Evolutionary conservation across 2,113 vertebrate genomes (phyloP), one percentile per base, ranked within the genome.

Genomic region (Arenaria interpres): DNA sequence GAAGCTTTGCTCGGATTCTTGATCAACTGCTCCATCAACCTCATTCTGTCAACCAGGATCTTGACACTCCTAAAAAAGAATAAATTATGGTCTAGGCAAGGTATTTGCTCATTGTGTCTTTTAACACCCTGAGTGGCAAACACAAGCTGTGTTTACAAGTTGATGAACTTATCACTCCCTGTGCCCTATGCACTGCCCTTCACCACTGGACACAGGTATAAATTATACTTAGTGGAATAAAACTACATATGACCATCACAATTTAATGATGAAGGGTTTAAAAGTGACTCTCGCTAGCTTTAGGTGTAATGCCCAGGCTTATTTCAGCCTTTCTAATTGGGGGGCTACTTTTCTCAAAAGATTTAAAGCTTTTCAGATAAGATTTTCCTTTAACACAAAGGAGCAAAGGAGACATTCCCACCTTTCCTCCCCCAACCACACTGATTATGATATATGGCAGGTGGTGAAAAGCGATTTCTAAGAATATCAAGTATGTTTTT

Each of bases 331-430:
- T 93, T 68, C 84, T 85, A 69, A 66, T 10, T 9, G 6, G 7
- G 7, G 11, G 8, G 16, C 33, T 82, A 62, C 21, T 19, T 87
- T 62, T 67, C 72, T 74, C 39, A 76, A 87, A 89, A 95, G 85
- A 88, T 75, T 82, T 81, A 91, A 78, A 88, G 39, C 41, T 79
- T 96, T 95, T 89, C 88, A 62, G 54, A 67, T 78, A 85, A 93
- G 62, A 89, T 86, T 78, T 96, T 43, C 13, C 48, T 68, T 85
- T 50, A 80, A 68, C 66, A 87, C 48, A 67, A 80, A 69, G 64
- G 18, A 85, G 13, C 59, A 84, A 64, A 75, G 45, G 37, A 90
- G 54, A 43, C 25, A 11, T 28, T 28, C 23, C 33, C 13, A 17
- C 19, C 6, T 22, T 54, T 51, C 64, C 50, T 71, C 57, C 30